phyloP scores from a whole-genome alignment of 2,113 vertebrate species.

The Oryctolagus cuniculus region DNA sequence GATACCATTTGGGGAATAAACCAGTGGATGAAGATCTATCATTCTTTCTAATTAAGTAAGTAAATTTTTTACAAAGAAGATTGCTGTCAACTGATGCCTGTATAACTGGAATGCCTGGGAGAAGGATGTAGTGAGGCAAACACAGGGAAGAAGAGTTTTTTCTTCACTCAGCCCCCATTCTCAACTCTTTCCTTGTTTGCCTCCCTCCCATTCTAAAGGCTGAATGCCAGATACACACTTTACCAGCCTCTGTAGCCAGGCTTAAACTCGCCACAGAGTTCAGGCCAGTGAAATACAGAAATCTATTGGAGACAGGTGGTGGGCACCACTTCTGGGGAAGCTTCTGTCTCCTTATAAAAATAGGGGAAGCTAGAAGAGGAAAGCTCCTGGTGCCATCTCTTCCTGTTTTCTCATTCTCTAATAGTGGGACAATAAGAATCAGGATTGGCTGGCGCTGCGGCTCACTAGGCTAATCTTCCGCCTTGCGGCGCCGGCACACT shows the following conservation, averaged over 20 bases:
- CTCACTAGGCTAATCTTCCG: too few species aligned
- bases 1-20: too few species aligned
- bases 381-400: background rate
- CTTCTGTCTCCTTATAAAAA: constrained; percentile 52
- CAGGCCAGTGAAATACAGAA: background rate
- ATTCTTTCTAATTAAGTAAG: too few species aligned
- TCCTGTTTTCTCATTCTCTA: background rate
- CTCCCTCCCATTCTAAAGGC: background rate
- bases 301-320: background rate
- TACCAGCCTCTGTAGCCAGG: background rate
- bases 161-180: constrained; percentile 22
- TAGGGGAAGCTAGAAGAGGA: constrained; percentile 20
- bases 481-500: too few species aligned
- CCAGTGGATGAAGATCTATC: too few species aligned
- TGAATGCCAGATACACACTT: constrained; percentile 4
- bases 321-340: background rate
- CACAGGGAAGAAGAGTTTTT: constrained; percentile 4
- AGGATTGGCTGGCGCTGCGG: too few species aligned
- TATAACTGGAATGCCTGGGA: background rate
- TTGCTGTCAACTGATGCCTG: constrained; percentile 15
- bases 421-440: background rate
- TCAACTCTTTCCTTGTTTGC: background rate
- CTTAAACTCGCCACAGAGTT: constrained; percentile 39
- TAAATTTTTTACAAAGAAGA: too few species aligned
- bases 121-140: background rate